A percentile compares a stretch with the other conserved stretches of the same genome.
phyloP scores from a whole-genome alignment of 1,140 invertebrate species.

The Batillaria attramentaria region DNA sequence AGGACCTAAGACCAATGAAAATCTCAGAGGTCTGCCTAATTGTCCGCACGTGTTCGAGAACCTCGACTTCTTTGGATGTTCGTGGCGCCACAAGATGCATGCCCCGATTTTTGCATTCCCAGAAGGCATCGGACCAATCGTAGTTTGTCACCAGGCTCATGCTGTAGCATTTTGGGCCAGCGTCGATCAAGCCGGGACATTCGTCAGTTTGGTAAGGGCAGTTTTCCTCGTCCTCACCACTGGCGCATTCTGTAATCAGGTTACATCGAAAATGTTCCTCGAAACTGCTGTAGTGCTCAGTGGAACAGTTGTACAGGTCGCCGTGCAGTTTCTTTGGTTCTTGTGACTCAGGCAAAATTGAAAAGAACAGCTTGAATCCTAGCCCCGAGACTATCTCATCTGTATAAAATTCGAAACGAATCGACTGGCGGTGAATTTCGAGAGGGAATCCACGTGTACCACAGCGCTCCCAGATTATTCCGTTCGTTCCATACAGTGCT shows the following conservation, averaged over 20 bases:
- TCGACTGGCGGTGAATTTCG: not conserved
- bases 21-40: too few species aligned
- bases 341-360: not conserved
- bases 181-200: not conserved
- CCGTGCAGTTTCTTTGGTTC: not conserved
- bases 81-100: too few species aligned
- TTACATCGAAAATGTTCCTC: constrained; percentile 12
- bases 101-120: too few species aligned
- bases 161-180: constrained; percentile 8
- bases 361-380: constrained; percentile 6
- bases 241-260: not conserved
- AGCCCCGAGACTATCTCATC: not conserved
- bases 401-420: not conserved
- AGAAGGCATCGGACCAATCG: too few species aligned
- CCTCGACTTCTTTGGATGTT: too few species aligned
- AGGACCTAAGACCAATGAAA: too few species aligned
- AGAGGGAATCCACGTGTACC: not conserved
- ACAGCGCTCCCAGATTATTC: not conserved
- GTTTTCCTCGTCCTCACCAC: constrained; percentile 18
- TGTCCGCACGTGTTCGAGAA: too few species aligned
- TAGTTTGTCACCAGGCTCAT: too few species aligned
- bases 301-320: constrained; percentile 6
- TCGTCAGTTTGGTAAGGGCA: constrained; percentile 10
- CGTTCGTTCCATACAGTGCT: not conserved
- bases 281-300: not conserved